These are phyloP conservation scores for Xiphophorus maculatus DNA, from an alignment of 2,113 vertebrate genomes.

Conservation along the genomic window DNA sequence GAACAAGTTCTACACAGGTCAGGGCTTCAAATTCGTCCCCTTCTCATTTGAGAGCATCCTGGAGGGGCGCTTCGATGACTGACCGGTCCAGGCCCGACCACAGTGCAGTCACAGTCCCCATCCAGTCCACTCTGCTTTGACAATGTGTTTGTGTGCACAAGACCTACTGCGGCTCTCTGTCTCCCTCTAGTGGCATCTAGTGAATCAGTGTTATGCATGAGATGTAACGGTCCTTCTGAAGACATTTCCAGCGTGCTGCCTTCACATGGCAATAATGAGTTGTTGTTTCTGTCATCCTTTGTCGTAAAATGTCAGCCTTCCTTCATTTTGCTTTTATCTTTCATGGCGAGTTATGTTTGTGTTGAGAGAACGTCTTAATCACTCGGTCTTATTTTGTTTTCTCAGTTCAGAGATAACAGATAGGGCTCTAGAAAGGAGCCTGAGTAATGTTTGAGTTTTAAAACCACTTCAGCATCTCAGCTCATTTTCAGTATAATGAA, in stretches of 20 bases:
- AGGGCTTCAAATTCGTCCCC: slow-evolving; percentile 95
- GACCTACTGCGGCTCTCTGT: slow-evolving; percentile 30
- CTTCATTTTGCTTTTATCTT: not conserved
- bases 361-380: not conserved
- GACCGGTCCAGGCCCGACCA: slow-evolving; percentile 14
- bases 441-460: not conserved
- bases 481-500: too few species aligned
- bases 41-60: slow-evolving; percentile 96
- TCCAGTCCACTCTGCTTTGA: not conserved
- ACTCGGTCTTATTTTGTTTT: not conserved
- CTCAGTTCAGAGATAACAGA: not conserved
- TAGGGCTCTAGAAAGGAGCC: not conserved
- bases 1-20: slow-evolving; percentile 97
- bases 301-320: too few species aligned
- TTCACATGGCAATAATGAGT: not conserved
- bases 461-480: too few species aligned
- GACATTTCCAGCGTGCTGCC: too few species aligned
- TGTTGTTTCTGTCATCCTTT: not conserved
- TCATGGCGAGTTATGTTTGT: not conserved
- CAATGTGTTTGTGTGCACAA: slow-evolving; percentile 51
- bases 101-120: slow-evolving; percentile 1
- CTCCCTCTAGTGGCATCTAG: slow-evolving; percentile 57
- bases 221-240: not conserved
- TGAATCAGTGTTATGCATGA: slow-evolving; percentile 37
- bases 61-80: slow-evolving; percentile 92